Evolutionary conservation across 2,888 invertebrate genomes (phyloP), one percentile per base, ranked within the genome.

Genomic region (Cecidostiba fungosa): DNA sequence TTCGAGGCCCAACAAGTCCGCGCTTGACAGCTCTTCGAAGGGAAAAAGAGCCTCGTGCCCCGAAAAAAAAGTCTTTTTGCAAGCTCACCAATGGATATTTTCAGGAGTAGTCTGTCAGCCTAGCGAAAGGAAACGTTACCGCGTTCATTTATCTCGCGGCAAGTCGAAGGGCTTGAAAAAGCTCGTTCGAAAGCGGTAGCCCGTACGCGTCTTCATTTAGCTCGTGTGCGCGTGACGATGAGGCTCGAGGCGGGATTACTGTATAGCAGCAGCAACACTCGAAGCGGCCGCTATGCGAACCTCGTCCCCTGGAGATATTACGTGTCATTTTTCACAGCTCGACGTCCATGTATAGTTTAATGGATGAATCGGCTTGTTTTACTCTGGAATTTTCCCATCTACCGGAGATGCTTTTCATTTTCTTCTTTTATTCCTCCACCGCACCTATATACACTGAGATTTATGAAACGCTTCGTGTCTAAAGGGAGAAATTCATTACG

Each of bases 311-410:
- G 8, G 43, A 66, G 39, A 80, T 72, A n/a, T 26, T 26, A 43
- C 54, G 59, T 39, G 76, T 66, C 76, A 76, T 82, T 76, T 82
- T 82, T 82, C 82, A 82, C 50, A 66, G n/a, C n/a, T 39, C 54
- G 59, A 54, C 62, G 69, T 69, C 82, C 77, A 82, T 69, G 50
- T 69, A 32, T 5, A 47, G 47, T 66, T 77, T 70, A 77, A 82
- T 59, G 69, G 76, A 77, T 76, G 76, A 82, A 74, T 82, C 76
- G 69, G 76, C 82, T 50, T 66, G 43, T 76, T 81, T 81, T n/a
- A 19, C 50, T 6, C 3, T n/a, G 70, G 50, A 79, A 70, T 79
- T 59, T 79, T 79, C 69, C 23, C 23, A 70, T 79, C 50, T 66
- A 6, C 23, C 2, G 54, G 29, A 39, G 59, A n/a, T n/a, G n/a